Conservation (phyloP, 2,888 invertebrate genomes). For the Loripinus fragilis region DNA sequence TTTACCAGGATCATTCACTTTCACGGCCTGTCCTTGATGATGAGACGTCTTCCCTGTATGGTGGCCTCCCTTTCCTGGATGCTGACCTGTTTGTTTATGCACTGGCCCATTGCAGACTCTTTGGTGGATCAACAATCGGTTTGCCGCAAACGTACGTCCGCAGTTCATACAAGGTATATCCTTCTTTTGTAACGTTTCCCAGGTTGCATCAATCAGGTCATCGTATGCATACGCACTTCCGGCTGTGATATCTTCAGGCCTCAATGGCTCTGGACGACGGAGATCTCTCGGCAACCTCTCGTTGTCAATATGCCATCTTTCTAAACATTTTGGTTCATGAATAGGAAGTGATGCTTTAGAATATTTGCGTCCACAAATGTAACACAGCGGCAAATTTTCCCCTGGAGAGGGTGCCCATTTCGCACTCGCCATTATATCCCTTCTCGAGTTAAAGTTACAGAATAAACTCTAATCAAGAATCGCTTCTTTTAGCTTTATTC, state of each 20-base stretch:
- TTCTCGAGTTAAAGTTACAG: neutral
- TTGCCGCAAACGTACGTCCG: conserved; percentile 88
- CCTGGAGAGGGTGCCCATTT: conserved; percentile 74
- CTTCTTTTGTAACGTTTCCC: conserved; percentile 86
- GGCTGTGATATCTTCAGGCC: conserved; percentile 84
- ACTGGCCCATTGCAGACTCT: conserved; percentile 77
- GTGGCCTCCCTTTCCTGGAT: no score
- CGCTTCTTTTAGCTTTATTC: conserved; percentile 25
- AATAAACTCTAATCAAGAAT: neutral
- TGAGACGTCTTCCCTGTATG: no score
- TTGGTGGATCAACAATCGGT: conserved; percentile 87
- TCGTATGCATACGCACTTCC: conserved; percentile 56
- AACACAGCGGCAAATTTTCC: conserved; percentile 85
- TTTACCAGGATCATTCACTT: no score
- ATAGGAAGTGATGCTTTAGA: conserved; percentile 87
- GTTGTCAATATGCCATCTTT: conserved; percentile 87
- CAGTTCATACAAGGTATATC: conserved; percentile 88
- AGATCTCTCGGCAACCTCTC: conserved; percentile 85
- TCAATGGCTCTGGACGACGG: conserved; percentile 86
- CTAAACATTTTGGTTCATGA: conserved; percentile 88
- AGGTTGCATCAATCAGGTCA: conserved; percentile 84
- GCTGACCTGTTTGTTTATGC: conserved; percentile 50
- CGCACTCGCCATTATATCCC: conserved; percentile 59
- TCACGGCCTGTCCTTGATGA: no score
- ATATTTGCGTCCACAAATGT: conserved; percentile 88